These are phyloP conservation scores for Puffinus mauretanicus DNA, from an alignment of 2,113 vertebrate species.

Conservation along the genomic window DNA sequence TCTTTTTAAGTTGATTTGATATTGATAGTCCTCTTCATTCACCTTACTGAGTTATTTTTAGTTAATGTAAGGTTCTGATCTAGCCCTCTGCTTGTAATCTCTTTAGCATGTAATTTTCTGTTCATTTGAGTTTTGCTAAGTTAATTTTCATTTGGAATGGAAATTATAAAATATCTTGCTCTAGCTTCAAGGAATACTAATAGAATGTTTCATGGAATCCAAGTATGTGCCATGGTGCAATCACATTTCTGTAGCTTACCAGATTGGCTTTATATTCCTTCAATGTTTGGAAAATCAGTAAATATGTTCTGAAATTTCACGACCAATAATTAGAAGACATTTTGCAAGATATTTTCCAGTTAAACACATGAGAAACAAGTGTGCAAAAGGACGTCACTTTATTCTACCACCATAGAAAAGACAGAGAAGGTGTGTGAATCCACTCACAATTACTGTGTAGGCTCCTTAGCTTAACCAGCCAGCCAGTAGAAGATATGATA, in stretches of 20 bases:
- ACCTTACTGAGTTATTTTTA: neutral
- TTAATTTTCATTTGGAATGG: neutral
- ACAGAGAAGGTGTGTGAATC: neutral
- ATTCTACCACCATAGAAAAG: neutral
- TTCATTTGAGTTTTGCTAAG: neutral
- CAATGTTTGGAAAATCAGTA: neutral
- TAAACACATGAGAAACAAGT: neutral
- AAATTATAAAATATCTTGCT: neutral
- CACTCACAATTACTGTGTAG: neutral
- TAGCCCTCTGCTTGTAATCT: neutral
- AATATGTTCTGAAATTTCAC: neutral
- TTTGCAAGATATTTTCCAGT: neutral
- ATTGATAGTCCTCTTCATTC: neutral
- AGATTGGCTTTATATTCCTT: neutral
- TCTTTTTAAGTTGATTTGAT: neutral
- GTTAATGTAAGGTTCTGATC: neutral
- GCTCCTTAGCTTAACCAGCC: neutral
- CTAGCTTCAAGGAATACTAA: neutral
- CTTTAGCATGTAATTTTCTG: neutral
- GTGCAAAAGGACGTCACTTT: neutral
- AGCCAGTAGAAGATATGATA: neutral
- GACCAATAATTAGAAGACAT: neutral
- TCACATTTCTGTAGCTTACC: neutral
- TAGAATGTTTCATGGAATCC: neutral
- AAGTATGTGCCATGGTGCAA: neutral